Evolutionary conservation across 2,113 vertebrate genomes (phyloP).

Genomic region (Pteropus alecto): DNA sequence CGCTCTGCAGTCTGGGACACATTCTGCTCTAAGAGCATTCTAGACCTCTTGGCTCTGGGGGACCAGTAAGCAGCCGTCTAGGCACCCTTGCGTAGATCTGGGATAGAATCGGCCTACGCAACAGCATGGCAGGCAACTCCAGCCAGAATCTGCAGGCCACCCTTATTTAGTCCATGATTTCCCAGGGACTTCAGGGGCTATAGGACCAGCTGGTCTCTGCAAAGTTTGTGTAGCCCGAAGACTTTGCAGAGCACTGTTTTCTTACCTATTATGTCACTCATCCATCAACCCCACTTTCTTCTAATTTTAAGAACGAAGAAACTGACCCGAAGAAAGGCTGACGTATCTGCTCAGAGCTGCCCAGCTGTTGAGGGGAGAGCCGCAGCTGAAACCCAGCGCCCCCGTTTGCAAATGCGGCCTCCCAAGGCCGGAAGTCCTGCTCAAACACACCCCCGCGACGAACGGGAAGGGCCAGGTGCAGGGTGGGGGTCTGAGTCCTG

Average conservation of each 20-base stretch:
- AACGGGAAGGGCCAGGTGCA: neutral
- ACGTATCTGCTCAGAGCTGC: neutral
- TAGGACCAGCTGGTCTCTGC: neutral
- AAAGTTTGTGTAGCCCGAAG: too few relatives aligned
- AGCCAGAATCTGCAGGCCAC: fast-evolving
- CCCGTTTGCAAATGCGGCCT: neutral
- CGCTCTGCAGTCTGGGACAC: neutral
- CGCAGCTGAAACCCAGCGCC: fast-evolving
- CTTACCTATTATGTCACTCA: neutral
- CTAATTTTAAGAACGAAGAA: neutral
- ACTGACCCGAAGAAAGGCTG: neutral
- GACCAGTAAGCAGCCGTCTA: neutral
- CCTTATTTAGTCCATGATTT: neutral
- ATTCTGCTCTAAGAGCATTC: neutral
- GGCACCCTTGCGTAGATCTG: too few relatives aligned
- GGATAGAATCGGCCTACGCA: fast-evolving
- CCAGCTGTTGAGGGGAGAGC: fast-evolving
- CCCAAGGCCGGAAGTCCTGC: fast-evolving
- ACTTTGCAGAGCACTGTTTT: neutral
- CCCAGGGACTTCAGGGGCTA: neutral
- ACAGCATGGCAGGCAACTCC: too few relatives aligned
- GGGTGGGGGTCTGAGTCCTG: too few relatives aligned
- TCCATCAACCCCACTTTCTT: neutral
- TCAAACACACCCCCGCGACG: neutral
- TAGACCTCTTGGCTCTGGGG: too few relatives aligned